phyloP scores from a whole-genome alignment of 2,113 vertebrate genomes.

The Epinephelus lanceolatus region DNA sequence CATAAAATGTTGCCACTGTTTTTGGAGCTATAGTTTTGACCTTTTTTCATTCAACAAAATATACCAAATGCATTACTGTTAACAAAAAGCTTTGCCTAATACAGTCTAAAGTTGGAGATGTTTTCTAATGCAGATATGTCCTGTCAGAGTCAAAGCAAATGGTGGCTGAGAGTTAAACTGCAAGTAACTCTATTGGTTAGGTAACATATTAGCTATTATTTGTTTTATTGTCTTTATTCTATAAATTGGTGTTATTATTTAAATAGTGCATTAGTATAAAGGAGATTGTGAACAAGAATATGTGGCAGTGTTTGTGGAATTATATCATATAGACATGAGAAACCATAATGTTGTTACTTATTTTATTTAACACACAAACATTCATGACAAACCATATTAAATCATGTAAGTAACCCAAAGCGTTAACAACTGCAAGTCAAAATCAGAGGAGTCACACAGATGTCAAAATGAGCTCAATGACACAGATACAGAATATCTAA shows the following conservation, averaged over 20 bases:
- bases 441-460: slow-evolving; percentile 1
- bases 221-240: background rate
- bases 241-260: background rate
- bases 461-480: slow-evolving; percentile 26
- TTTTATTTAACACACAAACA: slow-evolving; percentile 64
- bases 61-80: background rate
- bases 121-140: background rate
- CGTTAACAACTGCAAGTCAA: slow-evolving; percentile 32
- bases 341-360: background rate
- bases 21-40: background rate
- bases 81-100: too few relatives aligned
- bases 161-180: background rate
- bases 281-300: background rate
- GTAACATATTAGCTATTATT: background rate
- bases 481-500: slow-evolving; percentile 51
- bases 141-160: background rate
- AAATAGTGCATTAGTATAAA: background rate
- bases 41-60: background rate
- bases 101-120: too few relatives aligned
- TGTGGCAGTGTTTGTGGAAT: slow-evolving; percentile 8
- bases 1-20: background rate
- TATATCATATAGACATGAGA: background rate
- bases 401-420: slow-evolving; percentile 34
- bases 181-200: background rate
- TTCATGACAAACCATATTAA: slow-evolving; percentile 36